A percentile compares a stretch with the other conserved stretches of the same genome.
Conservation (phyloP, 2,113 vertebrate genomes). For the Catharus minimus region DNA sequence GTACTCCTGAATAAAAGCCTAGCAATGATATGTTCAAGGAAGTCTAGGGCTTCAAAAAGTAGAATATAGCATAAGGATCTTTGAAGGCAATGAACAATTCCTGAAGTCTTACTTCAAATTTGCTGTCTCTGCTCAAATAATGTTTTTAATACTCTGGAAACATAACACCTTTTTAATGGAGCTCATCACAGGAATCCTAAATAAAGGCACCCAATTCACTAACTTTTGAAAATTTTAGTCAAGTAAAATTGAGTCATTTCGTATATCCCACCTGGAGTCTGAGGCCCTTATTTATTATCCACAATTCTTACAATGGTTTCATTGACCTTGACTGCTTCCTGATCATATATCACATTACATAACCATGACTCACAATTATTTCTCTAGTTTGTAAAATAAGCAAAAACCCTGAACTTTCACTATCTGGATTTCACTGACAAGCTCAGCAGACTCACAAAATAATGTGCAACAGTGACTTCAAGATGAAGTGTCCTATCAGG, state of each 20-base stretch:
- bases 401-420: neutral
- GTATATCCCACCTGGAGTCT: neutral
- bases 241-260: neutral
- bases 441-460: neutral
- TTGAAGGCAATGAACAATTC: neutral
- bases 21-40: neutral
- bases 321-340: constrained; percentile 43
- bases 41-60: neutral
- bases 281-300: neutral
- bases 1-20: neutral
- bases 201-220: neutral
- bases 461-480: neutral
- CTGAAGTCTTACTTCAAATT: neutral
- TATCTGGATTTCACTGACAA: neutral
- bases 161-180: neutral
- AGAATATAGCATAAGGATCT: neutral
- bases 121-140: neutral
- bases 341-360: constrained; percentile 39
- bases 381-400: constrained; percentile 10
- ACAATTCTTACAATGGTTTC: neutral
- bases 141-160: neutral
- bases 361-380: constrained; percentile 49
- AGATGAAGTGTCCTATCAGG: neutral
- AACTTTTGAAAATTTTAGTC: neutral
- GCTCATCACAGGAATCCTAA: neutral